Evolutionary conservation across 1,140 invertebrate species (phyloP), one percentile per base, ranked within the genome.

Genomic region (Drosophila novamexicana): DNA sequence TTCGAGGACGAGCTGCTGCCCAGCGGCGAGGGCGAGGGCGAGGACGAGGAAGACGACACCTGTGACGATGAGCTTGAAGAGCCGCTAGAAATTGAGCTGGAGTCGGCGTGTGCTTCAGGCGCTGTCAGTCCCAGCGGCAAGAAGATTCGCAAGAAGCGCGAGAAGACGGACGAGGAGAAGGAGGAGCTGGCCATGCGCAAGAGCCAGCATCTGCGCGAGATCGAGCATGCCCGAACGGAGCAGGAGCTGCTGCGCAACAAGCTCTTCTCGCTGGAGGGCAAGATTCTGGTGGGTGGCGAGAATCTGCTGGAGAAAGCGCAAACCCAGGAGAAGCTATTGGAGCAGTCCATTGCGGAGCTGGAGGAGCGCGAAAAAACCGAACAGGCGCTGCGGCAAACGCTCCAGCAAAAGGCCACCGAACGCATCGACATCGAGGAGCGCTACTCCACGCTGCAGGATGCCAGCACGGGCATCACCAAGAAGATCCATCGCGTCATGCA

Each of bases 231-330:
- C 40, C 94, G 94, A 93, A 71, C 81, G 2, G 92, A 95, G 92
- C 96, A 95, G 93, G 96, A 94, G 85, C 95, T 94, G 79, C 92
- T 99, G 6, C 95, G 96, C 68, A 95, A 97, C 68, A 98, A 99
- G 92, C 94, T 99, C 61, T 95, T 96, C 73, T 96, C 96, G 18
- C 94, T 99, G 52, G 98, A 99, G 92, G 98, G 97, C 64, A 98
- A 99, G 92, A 98, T 99, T 57, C 95, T 99, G 18, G 97, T 99
- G 7, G 99, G 99, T 1, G 99, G 99, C 7, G 99, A 99, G 93
- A 99, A 99, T 94, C 94, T 99, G 7, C 94, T 99, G 63, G 98
- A 99, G 92, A 99, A 99, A 92, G 98, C 98, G 0, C 97, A 99
- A 93, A 95, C 97, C 7, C 98, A 99, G 90, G 97, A 99, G 77